These are phyloP conservation scores for Paguma larvata DNA, from an alignment of 2,797 vertebrate genomes.

Conservation along the genomic window DNA sequence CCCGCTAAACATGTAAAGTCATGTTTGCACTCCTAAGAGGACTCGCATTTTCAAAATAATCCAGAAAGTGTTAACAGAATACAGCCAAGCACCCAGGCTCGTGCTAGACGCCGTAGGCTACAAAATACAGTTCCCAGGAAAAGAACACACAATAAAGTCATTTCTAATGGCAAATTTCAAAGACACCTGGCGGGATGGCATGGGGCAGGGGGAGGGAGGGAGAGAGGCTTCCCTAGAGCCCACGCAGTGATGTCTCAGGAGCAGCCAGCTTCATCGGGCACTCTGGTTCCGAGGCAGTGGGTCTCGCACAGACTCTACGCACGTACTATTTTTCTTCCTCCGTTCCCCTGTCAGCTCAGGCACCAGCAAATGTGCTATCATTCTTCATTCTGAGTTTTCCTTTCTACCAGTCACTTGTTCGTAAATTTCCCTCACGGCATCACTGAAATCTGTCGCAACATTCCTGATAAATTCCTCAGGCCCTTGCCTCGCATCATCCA, in stretches of 20 bases:
- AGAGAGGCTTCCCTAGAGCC: neutral
- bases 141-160: neutral
- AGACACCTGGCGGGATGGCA: neutral
- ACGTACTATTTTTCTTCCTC: conserved; percentile 45
- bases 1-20: neutral
- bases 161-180: conserved; percentile 16
- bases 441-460: conserved; percentile 42
- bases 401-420: conserved; percentile 60
- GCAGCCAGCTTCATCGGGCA: neutral
- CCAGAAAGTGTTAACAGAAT: conserved; percentile 28
- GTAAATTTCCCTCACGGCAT: conserved; percentile 59
- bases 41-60: conserved; percentile 58
- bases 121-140: conserved; percentile 9
- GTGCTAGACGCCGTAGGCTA: neutral
- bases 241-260: neutral
- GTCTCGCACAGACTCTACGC: neutral
- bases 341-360: neutral
- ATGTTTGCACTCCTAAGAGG: neutral
- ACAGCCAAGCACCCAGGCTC: neutral
- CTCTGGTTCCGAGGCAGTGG: neutral
- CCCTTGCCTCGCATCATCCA: conserved; percentile 52
- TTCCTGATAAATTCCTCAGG: conserved; percentile 56
- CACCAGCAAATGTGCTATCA: conserved; percentile 50
- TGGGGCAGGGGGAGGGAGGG: neutral
- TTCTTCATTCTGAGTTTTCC: conserved; percentile 72